Conservation (phyloP, 2,797 vertebrate genomes). For the Garrulus glandarius region DNA sequence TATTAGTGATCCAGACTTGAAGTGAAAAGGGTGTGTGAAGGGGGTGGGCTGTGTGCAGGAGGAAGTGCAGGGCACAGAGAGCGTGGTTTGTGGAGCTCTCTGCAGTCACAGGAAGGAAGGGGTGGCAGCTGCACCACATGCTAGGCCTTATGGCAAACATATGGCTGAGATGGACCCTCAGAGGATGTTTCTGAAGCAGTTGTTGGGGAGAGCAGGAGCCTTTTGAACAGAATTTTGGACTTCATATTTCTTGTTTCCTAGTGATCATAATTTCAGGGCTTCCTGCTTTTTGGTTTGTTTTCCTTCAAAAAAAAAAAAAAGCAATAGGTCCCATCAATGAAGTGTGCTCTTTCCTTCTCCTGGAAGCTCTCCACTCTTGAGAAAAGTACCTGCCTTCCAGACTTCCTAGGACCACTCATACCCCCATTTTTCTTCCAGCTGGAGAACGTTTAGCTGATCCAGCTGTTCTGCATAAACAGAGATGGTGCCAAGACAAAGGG, state of each 20-base stretch:
- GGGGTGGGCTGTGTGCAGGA: not conserved
- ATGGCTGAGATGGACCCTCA: not conserved
- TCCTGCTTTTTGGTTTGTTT: not conserved
- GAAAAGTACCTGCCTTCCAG: not conserved
- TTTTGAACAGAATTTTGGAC: not conserved
- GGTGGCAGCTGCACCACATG: not conserved
- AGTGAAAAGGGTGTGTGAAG: not conserved
- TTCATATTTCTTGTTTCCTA: not conserved
- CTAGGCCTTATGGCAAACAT: not conserved
- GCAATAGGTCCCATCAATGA: not conserved
- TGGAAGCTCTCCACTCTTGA: not conserved
- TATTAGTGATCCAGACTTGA: not conserved
- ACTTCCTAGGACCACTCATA: not conserved
- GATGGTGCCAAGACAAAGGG: not conserved
- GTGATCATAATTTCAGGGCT: not conserved
- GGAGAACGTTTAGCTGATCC: not conserved
- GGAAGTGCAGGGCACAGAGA: not conserved
- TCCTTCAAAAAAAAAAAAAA: not conserved
- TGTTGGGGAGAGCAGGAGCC: not conserved
- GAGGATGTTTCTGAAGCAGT: not conserved
- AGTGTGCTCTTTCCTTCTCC: not conserved
- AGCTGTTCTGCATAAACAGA: conserved; percentile 8
- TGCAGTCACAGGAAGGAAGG: not conserved
- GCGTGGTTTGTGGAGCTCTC: not conserved
- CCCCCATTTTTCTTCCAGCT: not conserved